Evolutionary conservation across 37 sponge, comb jelly and placozoan species (phyloP).

Genomic region (Amphimedon queenslandica): DNA sequence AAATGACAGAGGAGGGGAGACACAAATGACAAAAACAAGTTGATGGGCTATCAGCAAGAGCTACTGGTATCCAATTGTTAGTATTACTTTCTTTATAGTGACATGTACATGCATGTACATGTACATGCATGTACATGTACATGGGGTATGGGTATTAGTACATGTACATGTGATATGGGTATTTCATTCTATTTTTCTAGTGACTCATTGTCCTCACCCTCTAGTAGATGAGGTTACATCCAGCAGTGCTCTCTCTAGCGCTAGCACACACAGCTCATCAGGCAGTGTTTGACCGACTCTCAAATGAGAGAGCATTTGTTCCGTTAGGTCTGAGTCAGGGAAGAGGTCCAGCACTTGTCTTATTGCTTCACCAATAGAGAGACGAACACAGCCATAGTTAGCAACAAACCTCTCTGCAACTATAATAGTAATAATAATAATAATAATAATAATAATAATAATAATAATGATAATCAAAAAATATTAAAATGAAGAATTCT

Average conservation of each 20-base stretch:
- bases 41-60: too few relatives aligned
- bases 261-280: slow-evolving; percentile 82
- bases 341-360: slow-evolving; percentile 62
- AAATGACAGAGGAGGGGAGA: too few relatives aligned
- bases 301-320: slow-evolving; percentile 60
- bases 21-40: too few relatives aligned
- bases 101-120: slow-evolving; percentile 4
- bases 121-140: not conserved
- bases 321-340: slow-evolving; percentile 68
- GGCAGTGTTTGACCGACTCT: slow-evolving; percentile 77
- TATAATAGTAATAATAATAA: too few relatives aligned
- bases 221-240: slow-evolving; percentile 80
- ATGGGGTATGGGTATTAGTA: not conserved
- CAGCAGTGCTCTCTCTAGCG: slow-evolving; percentile 77
- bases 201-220: slow-evolving; percentile 73
- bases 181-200: not conserved
- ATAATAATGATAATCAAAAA: too few relatives aligned
- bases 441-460: too few relatives aligned
- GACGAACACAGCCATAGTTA: slow-evolving; percentile 75
- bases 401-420: slow-evolving; percentile 70
- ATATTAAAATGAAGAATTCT: too few relatives aligned
- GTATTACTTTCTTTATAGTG: too few relatives aligned
- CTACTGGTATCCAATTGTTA: too few relatives aligned
- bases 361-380: slow-evolving; percentile 86
- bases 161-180: not conserved